A percentile compares a stretch with the other conserved stretches of the same genome.
Conservation (phyloP, 1,140 invertebrate genomes). For the Charaxes varanes region DNA sequence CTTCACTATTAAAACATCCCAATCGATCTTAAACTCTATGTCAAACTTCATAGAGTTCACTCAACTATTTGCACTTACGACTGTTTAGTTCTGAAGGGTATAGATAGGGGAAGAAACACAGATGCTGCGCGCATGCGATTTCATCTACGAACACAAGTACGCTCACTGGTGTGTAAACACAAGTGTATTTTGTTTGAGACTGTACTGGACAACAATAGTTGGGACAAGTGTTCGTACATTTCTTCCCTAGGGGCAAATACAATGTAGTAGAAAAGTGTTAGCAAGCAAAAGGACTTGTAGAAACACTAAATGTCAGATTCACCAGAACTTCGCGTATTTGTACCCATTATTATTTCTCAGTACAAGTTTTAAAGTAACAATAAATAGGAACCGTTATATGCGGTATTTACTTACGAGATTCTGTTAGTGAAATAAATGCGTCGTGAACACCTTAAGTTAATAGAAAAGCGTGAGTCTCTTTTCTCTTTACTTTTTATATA, state of each 20-base stretch:
- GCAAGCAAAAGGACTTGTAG: slow-evolving; percentile 7
- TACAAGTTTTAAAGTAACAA: too few relatives aligned
- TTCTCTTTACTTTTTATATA: too few relatives aligned
- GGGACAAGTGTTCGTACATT: slow-evolving; percentile 31
- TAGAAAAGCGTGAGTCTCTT: too few relatives aligned
- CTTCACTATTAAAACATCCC: slow-evolving; percentile 19
- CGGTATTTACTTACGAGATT: too few relatives aligned
- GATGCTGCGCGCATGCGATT: slow-evolving; percentile 69
- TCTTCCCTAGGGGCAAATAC: slow-evolving; percentile 30
- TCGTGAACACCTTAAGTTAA: too few relatives aligned
- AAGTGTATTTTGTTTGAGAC: slow-evolving; percentile 50
- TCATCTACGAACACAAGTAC: slow-evolving; percentile 27
- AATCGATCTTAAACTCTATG: slow-evolving; percentile 23
- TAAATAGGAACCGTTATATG: too few relatives aligned
- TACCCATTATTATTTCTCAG: too few relatives aligned
- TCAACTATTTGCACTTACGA: slow-evolving; percentile 11
- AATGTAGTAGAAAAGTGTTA: slow-evolving; percentile 20
- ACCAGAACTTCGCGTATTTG: too few relatives aligned
- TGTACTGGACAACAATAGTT: slow-evolving; percentile 50
- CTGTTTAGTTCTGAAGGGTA: slow-evolving; percentile 20
- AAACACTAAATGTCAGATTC: slow-evolving; percentile 6
- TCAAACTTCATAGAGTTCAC: slow-evolving; percentile 8
- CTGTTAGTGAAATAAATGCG: too few relatives aligned
- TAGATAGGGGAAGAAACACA: slow-evolving; percentile 55
- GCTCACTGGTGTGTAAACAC: slow-evolving; percentile 35